phyloP scores from a whole-genome alignment of 2,113 vertebrate genomes.

The Chamaetylas fuelleborni region DNA sequence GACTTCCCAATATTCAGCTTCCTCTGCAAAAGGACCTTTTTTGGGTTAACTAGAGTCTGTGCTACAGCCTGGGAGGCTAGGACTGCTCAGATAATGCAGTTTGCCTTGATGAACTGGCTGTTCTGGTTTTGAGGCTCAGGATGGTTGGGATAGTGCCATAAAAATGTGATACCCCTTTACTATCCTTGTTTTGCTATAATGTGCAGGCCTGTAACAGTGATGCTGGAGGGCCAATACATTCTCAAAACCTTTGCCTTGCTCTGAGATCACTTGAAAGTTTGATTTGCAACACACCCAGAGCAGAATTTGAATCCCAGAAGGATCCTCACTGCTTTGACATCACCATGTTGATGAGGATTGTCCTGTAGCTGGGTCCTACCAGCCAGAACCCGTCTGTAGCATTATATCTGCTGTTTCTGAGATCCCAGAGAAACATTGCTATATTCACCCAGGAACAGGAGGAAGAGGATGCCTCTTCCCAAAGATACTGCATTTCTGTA shows the following conservation, averaged over 20 bases:
- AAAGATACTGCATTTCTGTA: accelerated
- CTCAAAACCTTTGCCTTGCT: not conserved
- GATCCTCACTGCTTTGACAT: not conserved
- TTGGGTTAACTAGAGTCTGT: not conserved
- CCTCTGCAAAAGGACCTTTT: not conserved
- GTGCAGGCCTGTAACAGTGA: not conserved
- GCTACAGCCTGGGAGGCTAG: not conserved
- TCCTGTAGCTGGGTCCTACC: not conserved
- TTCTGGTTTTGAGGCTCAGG: not conserved
- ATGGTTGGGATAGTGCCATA: not conserved
- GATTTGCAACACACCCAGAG: not conserved
- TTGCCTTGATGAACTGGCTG: not conserved
- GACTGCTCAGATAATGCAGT: not conserved
- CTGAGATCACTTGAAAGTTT: not conserved
- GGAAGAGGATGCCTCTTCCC: not conserved
- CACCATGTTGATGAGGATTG: not conserved
- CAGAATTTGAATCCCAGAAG: not conserved
- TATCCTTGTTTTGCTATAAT: not conserved
- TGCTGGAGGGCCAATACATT: not conserved
- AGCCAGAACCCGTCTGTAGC: not conserved
- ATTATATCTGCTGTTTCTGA: not conserved
- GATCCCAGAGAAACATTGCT: not conserved
- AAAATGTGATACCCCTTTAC: not conserved
- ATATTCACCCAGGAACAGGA: not conserved
- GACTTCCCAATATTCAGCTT: not conserved